A percentile compares a stretch with the other conserved stretches of the same genome.
These are phyloP conservation scores for Apis mellifera DNA, from an alignment of 1,140 invertebrate species.

Conservation along the genomic window DNA sequence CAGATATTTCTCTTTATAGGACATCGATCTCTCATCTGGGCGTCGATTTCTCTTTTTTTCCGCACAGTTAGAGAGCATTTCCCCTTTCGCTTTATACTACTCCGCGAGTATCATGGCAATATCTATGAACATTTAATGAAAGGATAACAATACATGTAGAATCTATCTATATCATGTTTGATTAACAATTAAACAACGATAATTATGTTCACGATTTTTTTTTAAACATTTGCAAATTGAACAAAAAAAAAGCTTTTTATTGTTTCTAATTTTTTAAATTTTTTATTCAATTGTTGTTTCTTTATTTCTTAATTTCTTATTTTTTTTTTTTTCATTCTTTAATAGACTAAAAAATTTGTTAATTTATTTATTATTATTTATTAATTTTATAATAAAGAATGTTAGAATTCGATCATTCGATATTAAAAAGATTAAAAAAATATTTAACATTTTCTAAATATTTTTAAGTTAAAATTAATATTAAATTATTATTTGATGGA, in stretches of 20 bases:
- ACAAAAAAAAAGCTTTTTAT: not conserved
- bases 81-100: conserved; percentile 58
- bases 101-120: conserved; percentile 52
- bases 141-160: conserved; percentile 56
- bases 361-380: too few relatives aligned
- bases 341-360: too few relatives aligned
- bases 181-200: too few relatives aligned
- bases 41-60: conserved; percentile 68
- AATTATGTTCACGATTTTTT: not conserved
- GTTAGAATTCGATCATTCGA: too few relatives aligned
- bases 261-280: too few relatives aligned
- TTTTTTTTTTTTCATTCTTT: too few relatives aligned
- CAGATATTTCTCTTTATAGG: conserved; percentile 67
- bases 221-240: not conserved
- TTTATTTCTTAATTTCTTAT: too few relatives aligned
- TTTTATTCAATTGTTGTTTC: too few relatives aligned
- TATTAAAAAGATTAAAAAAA: too few relatives aligned
- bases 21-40: conserved; percentile 67
- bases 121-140: conserved; percentile 40
- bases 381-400: too few relatives aligned
- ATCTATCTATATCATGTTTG: not conserved
- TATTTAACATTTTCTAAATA: too few relatives aligned
- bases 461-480: not conserved
- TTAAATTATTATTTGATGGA: not conserved
- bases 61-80: conserved; percentile 66